Conservation (phyloP, 2,113 vertebrate genomes). For the Xenotilapia leptura region DNA sequence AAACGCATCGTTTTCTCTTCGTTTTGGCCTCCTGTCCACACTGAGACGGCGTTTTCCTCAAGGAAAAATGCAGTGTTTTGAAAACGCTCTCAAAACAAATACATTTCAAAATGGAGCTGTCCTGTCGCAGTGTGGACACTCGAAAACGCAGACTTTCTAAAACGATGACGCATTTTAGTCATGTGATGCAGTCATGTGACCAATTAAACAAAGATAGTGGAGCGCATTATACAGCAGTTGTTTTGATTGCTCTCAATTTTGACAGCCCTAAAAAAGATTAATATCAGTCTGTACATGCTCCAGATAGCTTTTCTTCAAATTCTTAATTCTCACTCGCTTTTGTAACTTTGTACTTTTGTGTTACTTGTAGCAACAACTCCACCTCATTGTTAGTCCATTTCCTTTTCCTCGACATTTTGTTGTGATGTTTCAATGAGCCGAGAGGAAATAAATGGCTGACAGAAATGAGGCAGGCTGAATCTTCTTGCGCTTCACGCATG, state of each 20-base stretch:
- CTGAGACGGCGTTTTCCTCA: fast-evolving
- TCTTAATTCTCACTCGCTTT: neutral
- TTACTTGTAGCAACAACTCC: neutral
- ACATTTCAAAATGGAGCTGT: neutral
- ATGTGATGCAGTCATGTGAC: neutral
- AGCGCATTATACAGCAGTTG: neutral
- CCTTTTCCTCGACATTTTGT: neutral
- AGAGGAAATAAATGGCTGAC: neutral
- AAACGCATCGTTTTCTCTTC: neutral
- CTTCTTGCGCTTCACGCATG: neutral
- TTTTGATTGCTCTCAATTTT: neutral
- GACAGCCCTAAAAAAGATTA: neutral
- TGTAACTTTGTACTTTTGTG: neutral
- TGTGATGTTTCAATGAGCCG: neutral
- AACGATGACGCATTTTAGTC: neutral
- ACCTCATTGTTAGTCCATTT: neutral
- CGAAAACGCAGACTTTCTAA: neutral
- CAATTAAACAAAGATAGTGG: neutral
- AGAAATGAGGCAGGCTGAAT: neutral
- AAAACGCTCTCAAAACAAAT: neutral
- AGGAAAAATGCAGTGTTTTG: neutral
- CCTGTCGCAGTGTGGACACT: neutral
- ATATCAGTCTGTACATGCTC: neutral
- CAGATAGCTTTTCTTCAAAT: neutral
- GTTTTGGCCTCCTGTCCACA: neutral